These are phyloP conservation scores for Myotis vivesi DNA, from an alignment of 2,797 vertebrate genomes.

Conservation along the genomic window DNA sequence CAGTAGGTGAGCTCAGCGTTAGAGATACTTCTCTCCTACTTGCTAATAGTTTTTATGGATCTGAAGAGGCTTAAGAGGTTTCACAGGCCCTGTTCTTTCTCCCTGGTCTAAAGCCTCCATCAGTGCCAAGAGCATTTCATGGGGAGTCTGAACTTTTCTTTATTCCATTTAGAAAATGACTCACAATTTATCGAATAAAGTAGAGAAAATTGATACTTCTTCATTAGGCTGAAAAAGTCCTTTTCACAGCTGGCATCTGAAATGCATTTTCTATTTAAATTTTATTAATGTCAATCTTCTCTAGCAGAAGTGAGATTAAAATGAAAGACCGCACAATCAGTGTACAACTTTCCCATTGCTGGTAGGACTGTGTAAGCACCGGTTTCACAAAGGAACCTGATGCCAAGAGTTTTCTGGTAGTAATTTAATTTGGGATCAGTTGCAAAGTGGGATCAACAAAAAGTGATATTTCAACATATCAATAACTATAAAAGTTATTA, in stretches of 20 bases:
- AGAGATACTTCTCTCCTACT: conserved; percentile 59
- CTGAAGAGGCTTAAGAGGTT: conserved; percentile 67
- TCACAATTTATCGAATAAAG: conserved; percentile 86
- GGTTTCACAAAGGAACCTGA: conserved; percentile 70
- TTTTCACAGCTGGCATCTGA: conserved; percentile 85
- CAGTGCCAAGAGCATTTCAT: conserved; percentile 69
- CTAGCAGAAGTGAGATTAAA: conserved; percentile 80
- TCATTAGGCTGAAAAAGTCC: conserved; percentile 87
- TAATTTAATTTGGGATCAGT: conserved; percentile 50
- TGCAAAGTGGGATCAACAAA: conserved; percentile 43
- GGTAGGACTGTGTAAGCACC: conserved; percentile 15
- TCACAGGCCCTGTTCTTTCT: conserved; percentile 58
- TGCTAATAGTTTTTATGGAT: conserved; percentile 70
- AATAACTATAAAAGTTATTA: conserved; percentile 41
- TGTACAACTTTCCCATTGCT: conserved; percentile 71
- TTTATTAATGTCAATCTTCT: conserved; percentile 87
- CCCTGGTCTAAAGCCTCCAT: conserved; percentile 76
- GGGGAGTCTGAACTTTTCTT: conserved; percentile 84
- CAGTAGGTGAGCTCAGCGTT: conserved; percentile 67
- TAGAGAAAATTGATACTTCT: conserved; percentile 87
- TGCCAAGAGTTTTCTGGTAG: conserved; percentile 66
- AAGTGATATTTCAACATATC: conserved; percentile 57
- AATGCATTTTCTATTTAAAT: conserved; percentile 87
- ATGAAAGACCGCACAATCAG: conserved; percentile 74
- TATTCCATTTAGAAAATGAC: conserved; percentile 87